Percentiles rank a stretch among this genome's conserved stretches.
Conservation (phyloP, 2,113 vertebrate genomes). For the Orycteropus afer region DNA sequence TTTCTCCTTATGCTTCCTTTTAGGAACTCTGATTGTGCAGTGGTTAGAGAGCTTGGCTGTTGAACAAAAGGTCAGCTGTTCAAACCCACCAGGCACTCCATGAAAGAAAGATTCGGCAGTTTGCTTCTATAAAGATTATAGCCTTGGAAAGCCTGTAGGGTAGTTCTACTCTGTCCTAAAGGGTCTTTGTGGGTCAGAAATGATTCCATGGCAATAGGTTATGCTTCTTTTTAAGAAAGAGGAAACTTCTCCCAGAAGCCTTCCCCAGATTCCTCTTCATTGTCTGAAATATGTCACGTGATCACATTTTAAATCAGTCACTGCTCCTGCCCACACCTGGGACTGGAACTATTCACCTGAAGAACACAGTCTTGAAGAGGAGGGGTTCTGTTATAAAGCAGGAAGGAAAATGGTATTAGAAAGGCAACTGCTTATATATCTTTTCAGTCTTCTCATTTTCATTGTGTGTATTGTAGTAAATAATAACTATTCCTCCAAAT, state of each 20-base stretch:
- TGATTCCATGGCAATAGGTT: neutral
- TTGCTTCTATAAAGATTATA: neutral
- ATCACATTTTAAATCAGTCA: neutral
- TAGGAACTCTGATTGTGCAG: too few relatives aligned
- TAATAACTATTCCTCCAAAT: neutral
- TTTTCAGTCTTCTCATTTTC: too few relatives aligned
- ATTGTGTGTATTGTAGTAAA: too few relatives aligned
- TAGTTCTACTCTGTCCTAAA: neutral
- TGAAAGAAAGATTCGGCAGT: neutral
- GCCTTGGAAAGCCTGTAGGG: neutral
- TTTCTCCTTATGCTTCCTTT: neutral
- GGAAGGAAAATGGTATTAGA: neutral
- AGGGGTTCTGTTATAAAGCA: neutral
- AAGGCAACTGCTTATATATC: neutral
- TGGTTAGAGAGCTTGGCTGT: too few relatives aligned
- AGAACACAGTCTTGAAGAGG: neutral
- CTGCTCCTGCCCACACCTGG: neutral
- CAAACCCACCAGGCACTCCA: neutral
- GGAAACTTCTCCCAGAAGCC: neutral
- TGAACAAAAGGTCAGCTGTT: too few relatives aligned
- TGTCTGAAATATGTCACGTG: neutral
- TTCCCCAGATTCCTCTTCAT: neutral
- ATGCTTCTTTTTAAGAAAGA: neutral
- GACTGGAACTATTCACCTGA: neutral
- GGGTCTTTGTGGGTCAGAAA: neutral